phyloP scores from a whole-genome alignment of 2,888 invertebrate genomes.

The Spodoptera exigua region DNA sequence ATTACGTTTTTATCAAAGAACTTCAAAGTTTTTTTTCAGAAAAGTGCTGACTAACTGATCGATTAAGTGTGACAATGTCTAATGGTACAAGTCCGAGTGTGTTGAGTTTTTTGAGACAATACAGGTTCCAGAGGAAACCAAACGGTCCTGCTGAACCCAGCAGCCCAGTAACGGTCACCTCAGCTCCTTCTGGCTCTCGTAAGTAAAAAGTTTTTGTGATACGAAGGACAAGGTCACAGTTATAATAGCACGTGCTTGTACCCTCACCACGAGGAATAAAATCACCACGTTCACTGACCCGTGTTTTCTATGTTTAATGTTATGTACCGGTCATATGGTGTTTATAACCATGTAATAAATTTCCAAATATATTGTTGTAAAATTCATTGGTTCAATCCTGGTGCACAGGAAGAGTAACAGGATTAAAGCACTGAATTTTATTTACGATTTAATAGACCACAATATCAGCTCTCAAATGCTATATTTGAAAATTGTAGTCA shows the following conservation, averaged over 20 bases:
- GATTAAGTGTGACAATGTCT: slow-evolving; percentile 75
- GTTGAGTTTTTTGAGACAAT: slow-evolving; percentile 91
- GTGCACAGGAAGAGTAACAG: too few relatives aligned
- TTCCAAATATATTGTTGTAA: too few relatives aligned
- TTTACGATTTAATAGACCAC: too few relatives aligned
- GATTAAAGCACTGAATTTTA: too few relatives aligned
- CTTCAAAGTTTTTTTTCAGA: slow-evolving; percentile 51
- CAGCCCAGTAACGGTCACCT: slow-evolving; percentile 74
- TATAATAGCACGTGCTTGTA: slow-evolving; percentile 64
- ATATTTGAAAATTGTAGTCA: too few relatives aligned
- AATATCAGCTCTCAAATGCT: too few relatives aligned
- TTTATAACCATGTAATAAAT: neutral
- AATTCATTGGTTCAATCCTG: too few relatives aligned
- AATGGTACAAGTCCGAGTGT: slow-evolving; percentile 88
- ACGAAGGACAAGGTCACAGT: slow-evolving; percentile 30
- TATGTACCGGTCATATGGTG: slow-evolving; percentile 47
- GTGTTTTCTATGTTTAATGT: slow-evolving; percentile 64
- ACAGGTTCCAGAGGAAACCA: slow-evolving; percentile 91
- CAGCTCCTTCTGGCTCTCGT: slow-evolving; percentile 80
- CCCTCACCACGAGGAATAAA: slow-evolving; percentile 59
- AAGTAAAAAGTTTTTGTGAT: slow-evolving; percentile 64
- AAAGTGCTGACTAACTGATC: slow-evolving; percentile 54
- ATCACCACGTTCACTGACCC: slow-evolving; percentile 66
- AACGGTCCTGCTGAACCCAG: slow-evolving; percentile 75
- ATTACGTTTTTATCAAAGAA: slow-evolving; percentile 59